Percentiles rank a stretch among this genome's conserved stretches.
Conservation (phyloP, 35 echinoderm and acorn worm genomes). For the Nesometra sesokonis region DNA sequence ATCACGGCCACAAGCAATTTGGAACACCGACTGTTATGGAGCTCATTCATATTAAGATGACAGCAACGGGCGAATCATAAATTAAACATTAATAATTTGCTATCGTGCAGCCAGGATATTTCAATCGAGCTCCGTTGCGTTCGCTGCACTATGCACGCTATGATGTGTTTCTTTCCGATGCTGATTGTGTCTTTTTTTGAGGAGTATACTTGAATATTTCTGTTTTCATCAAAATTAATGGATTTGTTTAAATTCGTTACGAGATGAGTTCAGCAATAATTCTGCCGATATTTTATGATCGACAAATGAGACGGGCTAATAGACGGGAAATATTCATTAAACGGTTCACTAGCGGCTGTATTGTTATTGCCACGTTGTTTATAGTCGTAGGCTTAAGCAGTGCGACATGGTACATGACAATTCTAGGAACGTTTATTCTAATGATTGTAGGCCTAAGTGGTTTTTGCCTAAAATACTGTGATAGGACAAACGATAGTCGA, state of each 20-base stretch:
- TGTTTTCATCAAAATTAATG: no score
- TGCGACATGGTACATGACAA: background rate
- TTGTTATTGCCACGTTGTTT: background rate
- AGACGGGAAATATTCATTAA: background rate
- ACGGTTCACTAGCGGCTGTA: background rate
- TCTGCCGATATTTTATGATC: background rate
- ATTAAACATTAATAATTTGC: background rate
- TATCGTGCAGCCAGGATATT: background rate
- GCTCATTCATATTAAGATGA: background rate
- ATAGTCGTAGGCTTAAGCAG: background rate
- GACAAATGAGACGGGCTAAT: background rate
- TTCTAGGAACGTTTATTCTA: background rate
- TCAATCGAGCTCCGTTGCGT: background rate
- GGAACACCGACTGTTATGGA: background rate
- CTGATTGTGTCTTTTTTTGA: no score
- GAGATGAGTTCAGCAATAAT: background rate
- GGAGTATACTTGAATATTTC: no score
- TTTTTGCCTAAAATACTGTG: background rate
- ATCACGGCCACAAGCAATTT: background rate
- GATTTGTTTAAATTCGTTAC: background rate
- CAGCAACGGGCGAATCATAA: background rate
- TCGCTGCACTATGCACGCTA: background rate
- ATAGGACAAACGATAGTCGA: background rate
- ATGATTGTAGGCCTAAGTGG: background rate
- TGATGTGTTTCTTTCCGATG: no score